Evolutionary conservation across 2,797 vertebrate genomes (phyloP).

Genomic region (Danio albolineatus): DNA sequence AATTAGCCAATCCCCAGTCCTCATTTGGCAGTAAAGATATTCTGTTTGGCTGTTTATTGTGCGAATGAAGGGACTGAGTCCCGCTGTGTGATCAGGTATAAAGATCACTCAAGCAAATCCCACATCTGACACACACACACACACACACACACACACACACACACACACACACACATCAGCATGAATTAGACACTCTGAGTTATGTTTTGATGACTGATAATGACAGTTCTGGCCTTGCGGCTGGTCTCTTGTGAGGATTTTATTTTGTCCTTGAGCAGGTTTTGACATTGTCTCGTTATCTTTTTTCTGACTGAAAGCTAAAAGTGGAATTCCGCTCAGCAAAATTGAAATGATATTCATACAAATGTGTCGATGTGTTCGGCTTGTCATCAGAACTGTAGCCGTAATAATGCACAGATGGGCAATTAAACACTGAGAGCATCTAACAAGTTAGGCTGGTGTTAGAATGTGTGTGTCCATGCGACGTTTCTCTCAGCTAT

Average conservation of each 20-base stretch:
- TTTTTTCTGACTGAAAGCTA: neutral
- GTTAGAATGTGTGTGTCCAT: slow-evolving; percentile 5
- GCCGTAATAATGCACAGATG: neutral
- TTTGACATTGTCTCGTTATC: neutral
- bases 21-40: slow-evolving; percentile 32
- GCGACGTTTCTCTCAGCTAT: neutral
- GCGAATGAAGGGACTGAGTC: slow-evolving; percentile 21
- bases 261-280: neutral
- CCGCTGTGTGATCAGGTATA: slow-evolving; percentile 30
- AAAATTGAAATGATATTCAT: neutral
- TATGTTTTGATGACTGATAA: slow-evolving; percentile 9
- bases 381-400: neutral
- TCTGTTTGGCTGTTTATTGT: slow-evolving; percentile 12
- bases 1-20: slow-evolving; percentile 43
- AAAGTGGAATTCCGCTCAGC: neutral
- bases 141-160: slow-evolving; percentile 33
- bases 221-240: slow-evolving; percentile 1
- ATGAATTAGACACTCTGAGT: slow-evolving; percentile 10
- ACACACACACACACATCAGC: slow-evolving; percentile 17
- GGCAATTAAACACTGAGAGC: neutral
- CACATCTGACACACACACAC: slow-evolving; percentile 23
- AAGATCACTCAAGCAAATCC: slow-evolving; percentile 13
- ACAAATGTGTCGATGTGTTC: neutral
- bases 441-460: slow-evolving; percentile 4
- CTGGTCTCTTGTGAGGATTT: neutral